phyloP scores from a whole-genome alignment of 2,113 vertebrate genomes.

The Gulo gulo region DNA sequence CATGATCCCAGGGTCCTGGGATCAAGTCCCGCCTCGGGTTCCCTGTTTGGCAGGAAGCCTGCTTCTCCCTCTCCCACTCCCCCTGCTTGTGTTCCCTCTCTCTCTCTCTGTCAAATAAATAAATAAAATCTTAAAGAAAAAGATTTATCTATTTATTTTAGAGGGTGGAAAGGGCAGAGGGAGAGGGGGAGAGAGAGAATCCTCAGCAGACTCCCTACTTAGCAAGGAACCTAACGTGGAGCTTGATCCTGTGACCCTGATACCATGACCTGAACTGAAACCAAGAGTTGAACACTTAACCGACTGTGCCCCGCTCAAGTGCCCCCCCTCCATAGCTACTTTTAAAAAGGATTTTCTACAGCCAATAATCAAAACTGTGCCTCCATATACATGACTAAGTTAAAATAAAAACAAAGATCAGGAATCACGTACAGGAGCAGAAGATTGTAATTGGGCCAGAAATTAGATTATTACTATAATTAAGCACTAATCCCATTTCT shows the following conservation, averaged over 20 bases:
- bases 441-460: not conserved
- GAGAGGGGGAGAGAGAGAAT: not conserved
- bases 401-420: slow-evolving; percentile 54
- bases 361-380: not conserved
- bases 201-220: not conserved
- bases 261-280: not conserved
- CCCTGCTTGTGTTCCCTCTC: too few species aligned
- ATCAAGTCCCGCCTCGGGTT: too few species aligned
- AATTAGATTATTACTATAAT: slow-evolving; percentile 56
- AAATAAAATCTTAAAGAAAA: too few species aligned
- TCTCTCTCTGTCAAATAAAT: too few species aligned
- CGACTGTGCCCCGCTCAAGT: not conserved
- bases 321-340: not conserved
- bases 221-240: not conserved
- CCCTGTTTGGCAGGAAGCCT: too few species aligned
- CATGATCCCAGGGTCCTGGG: too few species aligned
- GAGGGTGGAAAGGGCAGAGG: not conserved
- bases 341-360: not conserved
- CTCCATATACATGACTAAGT: not conserved
- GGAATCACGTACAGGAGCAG: slow-evolving; percentile 1
- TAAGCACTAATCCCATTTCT: slow-evolving; percentile 57
- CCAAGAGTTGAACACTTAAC: not conserved
- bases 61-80: too few species aligned
- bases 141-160: not conserved
- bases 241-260: not conserved